These are phyloP conservation scores for Lithophane socia DNA, from an alignment of 2,888 invertebrate species.

Conservation along the genomic window DNA sequence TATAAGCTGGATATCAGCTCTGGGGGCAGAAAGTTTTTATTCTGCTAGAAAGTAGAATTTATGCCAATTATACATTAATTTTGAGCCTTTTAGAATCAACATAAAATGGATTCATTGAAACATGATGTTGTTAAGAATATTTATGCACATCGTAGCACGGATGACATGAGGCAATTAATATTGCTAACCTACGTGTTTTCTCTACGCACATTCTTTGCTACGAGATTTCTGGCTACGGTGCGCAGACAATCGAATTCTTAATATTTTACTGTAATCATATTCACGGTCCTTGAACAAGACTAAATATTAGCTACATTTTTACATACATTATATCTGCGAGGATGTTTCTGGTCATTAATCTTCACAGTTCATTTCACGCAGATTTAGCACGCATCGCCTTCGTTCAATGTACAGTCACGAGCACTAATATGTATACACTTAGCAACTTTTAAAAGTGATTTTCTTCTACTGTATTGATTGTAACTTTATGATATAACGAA, in stretches of 20 bases:
- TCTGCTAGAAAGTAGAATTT: not conserved
- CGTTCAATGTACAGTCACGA: slow-evolving; percentile 16
- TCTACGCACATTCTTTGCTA: not conserved
- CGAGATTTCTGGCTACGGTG: not conserved
- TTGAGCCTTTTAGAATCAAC: not conserved
- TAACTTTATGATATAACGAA: no score
- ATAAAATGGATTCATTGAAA: not conserved
- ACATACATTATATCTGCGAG: not conserved
- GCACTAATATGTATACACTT: no score
- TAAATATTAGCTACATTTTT: slow-evolving; percentile 8
- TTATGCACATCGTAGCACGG: not conserved
- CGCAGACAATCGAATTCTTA: not conserved
- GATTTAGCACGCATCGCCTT: slow-evolving; percentile 25
- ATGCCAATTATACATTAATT: no score
- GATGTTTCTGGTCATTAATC: slow-evolving; percentile 39
- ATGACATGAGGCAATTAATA: not conserved
- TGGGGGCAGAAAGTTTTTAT: not conserved
- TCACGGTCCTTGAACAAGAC: slow-evolving; percentile 4
- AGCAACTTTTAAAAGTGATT: no score
- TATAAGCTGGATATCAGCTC: not conserved
- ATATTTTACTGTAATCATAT: slow-evolving; percentile 3
- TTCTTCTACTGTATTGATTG: no score
- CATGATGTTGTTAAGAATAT: not conserved
- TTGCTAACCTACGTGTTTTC: slow-evolving; percentile 19
- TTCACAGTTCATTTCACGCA: slow-evolving; percentile 39